A percentile compares a stretch with the other conserved stretches of the same genome.
Evolutionary conservation across 37 sponge, comb jelly and placozoan species (phyloP).

Genomic region (Petrosia ficiformis): DNA sequence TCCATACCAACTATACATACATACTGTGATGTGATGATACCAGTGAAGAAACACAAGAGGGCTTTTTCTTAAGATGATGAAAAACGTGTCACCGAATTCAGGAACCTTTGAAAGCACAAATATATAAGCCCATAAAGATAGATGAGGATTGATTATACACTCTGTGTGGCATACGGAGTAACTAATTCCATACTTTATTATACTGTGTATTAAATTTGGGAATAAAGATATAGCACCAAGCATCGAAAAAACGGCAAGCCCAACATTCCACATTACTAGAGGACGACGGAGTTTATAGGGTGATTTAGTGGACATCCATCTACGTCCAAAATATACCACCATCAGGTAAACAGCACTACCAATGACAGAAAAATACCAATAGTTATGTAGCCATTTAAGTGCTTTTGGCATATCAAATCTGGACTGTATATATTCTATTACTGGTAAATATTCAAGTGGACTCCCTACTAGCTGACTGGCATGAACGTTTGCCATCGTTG

Average conservation of each 20-base stretch:
- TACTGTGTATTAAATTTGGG: not conserved
- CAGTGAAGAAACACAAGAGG: conserved; percentile 79
- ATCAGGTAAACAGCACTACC: not conserved
- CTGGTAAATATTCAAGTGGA: not conserved
- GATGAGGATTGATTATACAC: not conserved
- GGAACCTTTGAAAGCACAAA: conserved; percentile 64
- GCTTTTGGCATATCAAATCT: conserved; percentile 17
- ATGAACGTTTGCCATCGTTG: too few relatives aligned
- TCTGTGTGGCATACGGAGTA: not conserved
- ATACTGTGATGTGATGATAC: conserved; percentile 87
- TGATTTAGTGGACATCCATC: not conserved
- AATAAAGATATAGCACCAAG: not conserved
- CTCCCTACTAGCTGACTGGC: too few relatives aligned
- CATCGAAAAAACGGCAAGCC: not conserved
- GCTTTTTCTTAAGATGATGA: conserved; percentile 68
- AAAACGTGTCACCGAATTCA: conserved; percentile 74
- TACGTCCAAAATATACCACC: not conserved
- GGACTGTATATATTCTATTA: not conserved
- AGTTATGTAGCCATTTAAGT: conserved; percentile 11
- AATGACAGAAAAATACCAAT: conserved; percentile 13
- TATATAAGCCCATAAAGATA: conserved; percentile 34
- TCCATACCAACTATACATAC: conserved; percentile 65
- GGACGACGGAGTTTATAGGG: conserved; percentile 10
- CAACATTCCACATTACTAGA: conserved; percentile 8
- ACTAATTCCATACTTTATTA: not conserved